phyloP scores from a whole-genome alignment of 2,797 vertebrate species.

The Morus bassanus region DNA sequence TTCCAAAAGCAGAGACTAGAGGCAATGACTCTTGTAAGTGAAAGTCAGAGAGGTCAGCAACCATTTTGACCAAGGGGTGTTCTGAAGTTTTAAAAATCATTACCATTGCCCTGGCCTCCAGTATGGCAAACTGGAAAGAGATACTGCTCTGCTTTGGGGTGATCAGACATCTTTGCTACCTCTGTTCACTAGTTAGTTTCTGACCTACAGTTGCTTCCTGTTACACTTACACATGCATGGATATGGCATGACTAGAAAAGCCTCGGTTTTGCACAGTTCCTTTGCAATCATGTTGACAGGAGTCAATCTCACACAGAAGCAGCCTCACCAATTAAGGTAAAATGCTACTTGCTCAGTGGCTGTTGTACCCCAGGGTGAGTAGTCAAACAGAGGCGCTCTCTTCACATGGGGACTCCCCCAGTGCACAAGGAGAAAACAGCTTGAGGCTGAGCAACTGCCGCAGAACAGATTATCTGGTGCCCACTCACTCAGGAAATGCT shows the following conservation, averaged over 20 bases:
- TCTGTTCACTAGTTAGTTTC: neutral
- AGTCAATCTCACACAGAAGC: neutral
- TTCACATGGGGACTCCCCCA: neutral
- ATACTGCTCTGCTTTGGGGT: neutral
- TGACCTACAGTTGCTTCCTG: neutral
- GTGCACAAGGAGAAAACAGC: neutral
- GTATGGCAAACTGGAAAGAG: neutral
- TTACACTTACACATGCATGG: neutral
- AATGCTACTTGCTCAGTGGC: neutral
- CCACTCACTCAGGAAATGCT: neutral
- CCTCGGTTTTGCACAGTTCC: neutral
- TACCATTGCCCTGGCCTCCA: neutral
- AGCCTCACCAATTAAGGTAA: accelerated
- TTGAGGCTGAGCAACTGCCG: neutral
- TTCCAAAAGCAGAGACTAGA: neutral
- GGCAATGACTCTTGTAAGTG: neutral
- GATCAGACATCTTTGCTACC: neutral
- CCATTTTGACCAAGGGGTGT: neutral
- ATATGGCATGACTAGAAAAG: neutral
- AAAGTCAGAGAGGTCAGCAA: neutral
- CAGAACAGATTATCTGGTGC: neutral
- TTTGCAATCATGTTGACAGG: neutral
- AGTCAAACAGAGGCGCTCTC: neutral
- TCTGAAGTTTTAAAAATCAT: neutral
- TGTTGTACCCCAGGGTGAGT: neutral